Evolutionary conservation across 1,140 invertebrate genomes (phyloP).

Genomic region (Drosophila nannoptera): DNA sequence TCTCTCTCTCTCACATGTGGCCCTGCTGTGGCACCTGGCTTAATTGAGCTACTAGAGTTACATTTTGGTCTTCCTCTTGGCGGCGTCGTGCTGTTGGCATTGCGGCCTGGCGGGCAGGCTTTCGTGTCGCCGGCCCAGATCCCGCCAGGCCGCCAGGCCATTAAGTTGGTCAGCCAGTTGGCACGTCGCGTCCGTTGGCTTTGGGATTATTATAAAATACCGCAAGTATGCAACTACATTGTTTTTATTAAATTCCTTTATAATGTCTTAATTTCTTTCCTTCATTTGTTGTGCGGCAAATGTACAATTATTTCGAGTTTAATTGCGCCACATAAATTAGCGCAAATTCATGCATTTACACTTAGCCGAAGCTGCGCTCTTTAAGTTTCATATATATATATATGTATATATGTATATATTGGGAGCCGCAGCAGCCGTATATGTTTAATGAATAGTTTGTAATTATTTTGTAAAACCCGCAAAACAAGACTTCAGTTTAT

Average conservation of each 20-base stretch:
- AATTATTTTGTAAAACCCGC: slow-evolving; percentile 29
- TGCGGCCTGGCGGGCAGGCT: slow-evolving; percentile 12
- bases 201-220: slow-evolving; percentile 62
- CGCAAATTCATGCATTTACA: slow-evolving; percentile 5
- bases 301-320: slow-evolving; percentile 12
- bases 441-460: slow-evolving; percentile 20
- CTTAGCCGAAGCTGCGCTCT: background rate
- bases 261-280: slow-evolving; percentile 60
- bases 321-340: slow-evolving; percentile 13
- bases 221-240: slow-evolving; percentile 40
- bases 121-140: slow-evolving; percentile 36
- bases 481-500: slow-evolving; percentile 18
- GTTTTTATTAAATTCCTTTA: slow-evolving; percentile 58
- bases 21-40: slow-evolving; percentile 15
- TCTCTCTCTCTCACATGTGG: background rate
- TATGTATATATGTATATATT: background rate
- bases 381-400: background rate
- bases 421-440: background rate
- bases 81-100: background rate
- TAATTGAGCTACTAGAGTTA: background rate
- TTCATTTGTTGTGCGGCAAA: background rate
- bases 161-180: slow-evolving; percentile 65
- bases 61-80: background rate
- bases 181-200: slow-evolving; percentile 45
- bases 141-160: slow-evolving; percentile 22